phyloP scores from a whole-genome alignment of 2,797 vertebrate genomes.

The Amniataba percoides region DNA sequence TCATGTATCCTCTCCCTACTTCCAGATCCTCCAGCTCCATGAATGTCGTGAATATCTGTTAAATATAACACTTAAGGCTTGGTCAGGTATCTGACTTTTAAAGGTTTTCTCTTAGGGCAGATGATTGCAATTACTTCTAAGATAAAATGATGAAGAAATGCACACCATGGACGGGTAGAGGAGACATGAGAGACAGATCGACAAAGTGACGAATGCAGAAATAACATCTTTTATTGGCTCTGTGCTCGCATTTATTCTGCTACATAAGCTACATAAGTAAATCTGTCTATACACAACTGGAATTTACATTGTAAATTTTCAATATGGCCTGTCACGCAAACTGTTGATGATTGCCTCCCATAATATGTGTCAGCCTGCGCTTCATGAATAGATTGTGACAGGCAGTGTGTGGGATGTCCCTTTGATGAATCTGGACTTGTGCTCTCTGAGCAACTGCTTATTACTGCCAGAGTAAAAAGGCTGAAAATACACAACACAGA shows the following conservation, averaged over 20 bases:
- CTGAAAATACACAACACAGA: slow-evolving; percentile 40
- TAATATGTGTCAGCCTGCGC: slow-evolving; percentile 65
- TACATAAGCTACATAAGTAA: not conserved
- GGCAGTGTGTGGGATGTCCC: slow-evolving; percentile 77
- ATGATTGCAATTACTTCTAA: not conserved
- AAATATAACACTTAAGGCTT: not conserved
- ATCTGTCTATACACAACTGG: slow-evolving; percentile 12
- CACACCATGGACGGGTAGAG: not conserved
- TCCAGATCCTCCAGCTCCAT: not conserved
- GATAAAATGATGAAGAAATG: not conserved
- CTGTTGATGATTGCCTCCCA: slow-evolving; percentile 60
- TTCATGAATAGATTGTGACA: slow-evolving; percentile 79
- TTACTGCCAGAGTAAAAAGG: slow-evolving; percentile 54
- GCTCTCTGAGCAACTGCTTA: slow-evolving; percentile 67
- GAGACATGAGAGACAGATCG: not conserved
- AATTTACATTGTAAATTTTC: slow-evolving; percentile 54
- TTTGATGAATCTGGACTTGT: slow-evolving; percentile 74
- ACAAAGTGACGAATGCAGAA: not conserved
- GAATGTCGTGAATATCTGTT: no score
- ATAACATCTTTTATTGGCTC: slow-evolving; percentile 16
- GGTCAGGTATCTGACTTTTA: not conserved
- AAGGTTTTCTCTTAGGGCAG: not conserved
- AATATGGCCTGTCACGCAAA: slow-evolving; percentile 65
- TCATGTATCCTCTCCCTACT: not conserved
- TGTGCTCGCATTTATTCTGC: not conserved